These are phyloP conservation scores for Ctenodactylus gundi DNA, from an alignment of 2,113 vertebrate species.

Conservation along the genomic window DNA sequence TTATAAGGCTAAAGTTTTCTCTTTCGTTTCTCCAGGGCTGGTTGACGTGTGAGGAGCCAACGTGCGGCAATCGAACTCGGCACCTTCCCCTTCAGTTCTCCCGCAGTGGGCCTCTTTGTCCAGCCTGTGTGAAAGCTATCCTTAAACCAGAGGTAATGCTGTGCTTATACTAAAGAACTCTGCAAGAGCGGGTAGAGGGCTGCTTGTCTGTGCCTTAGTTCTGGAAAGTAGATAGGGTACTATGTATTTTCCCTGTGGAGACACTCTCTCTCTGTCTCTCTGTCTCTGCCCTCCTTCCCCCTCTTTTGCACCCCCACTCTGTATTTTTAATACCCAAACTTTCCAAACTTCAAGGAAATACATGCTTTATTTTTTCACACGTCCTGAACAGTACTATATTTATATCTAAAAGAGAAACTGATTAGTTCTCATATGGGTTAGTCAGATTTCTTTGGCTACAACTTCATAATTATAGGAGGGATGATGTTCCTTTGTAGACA, in stretches of 20 bases:
- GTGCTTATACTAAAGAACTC: background rate
- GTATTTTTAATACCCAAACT: too few species aligned
- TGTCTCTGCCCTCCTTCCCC: too few species aligned
- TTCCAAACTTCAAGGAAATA: slow-evolving; percentile 20
- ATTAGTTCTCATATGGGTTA: background rate
- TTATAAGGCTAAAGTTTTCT: background rate
- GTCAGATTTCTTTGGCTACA: slow-evolving; percentile 4
- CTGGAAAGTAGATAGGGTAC: background rate
- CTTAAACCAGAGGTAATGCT: slow-evolving; percentile 90
- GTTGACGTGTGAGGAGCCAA: slow-evolving; percentile 96
- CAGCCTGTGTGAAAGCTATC: slow-evolving; percentile 89
- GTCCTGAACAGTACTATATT: background rate
- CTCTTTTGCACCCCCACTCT: too few species aligned
- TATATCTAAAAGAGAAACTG: slow-evolving; percentile 24
- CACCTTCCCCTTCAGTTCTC: slow-evolving; percentile 92
- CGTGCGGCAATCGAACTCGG: slow-evolving; percentile 92
- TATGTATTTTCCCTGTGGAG: background rate
- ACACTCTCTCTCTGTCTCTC: too few species aligned
- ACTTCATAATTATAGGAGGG: slow-evolving; percentile 23
- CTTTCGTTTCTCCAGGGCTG: slow-evolving; percentile 87
- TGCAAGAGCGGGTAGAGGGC: background rate
- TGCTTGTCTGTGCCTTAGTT: background rate
- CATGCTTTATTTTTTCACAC: background rate
- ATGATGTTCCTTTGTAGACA: slow-evolving; percentile 42
- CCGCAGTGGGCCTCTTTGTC: slow-evolving; percentile 92